Base-by-base conservation (phyloP, 92 coral and sea anemone genomes). In the Actinostola sp. region DNA sequence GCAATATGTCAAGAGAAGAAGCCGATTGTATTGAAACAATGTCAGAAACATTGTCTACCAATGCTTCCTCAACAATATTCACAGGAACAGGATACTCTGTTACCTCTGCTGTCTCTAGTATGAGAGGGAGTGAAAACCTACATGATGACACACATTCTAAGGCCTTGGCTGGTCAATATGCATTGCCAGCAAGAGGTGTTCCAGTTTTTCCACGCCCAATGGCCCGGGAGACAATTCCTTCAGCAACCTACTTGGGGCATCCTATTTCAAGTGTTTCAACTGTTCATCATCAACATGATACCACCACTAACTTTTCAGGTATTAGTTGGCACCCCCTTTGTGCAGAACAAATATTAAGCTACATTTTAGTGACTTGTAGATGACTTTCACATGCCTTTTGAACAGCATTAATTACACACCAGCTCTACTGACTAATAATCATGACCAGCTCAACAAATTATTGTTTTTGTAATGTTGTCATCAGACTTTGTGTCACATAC, bases 231-330 rank as follows among this genome's bases (percentile, higher is more conserved):
- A 20, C 32, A 20, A 4, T 20, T 21, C 21, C 8, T 4, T 7
- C 60, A 9, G 10, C 5, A 15, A 20, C 4, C 25, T 20, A 7
- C 7, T 20, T 8, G 3, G 60, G 25, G 25, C 20, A 7, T 53
- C 28, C 60, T 6, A 20, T 21, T 3, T 9, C 54, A 13, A 53
- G 54, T 48, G n/a, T n/a, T n/a, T n/a, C 54, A 9, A 48, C 4
- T 3, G 21, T 48, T 48, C n/a, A 9, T 7, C 54, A 9, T 48
- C 54, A 53, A 7, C 60, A 53, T 53, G 32, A 25, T 15, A 25
- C 7, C 20, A 53, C 60, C 5, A 53, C 60, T 20, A 53, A 53
- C 32, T 53, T 53, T 53, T 53, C 60, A 53, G 60, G 60, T 53
- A 53, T 9, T n/a, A n/a, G n/a, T n/a, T n/a, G n/a, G n/a, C n/a